Base-by-base conservation (phyloP, 2,113 vertebrate genomes). In the Dicerorhinus sumatrensis region DNA sequence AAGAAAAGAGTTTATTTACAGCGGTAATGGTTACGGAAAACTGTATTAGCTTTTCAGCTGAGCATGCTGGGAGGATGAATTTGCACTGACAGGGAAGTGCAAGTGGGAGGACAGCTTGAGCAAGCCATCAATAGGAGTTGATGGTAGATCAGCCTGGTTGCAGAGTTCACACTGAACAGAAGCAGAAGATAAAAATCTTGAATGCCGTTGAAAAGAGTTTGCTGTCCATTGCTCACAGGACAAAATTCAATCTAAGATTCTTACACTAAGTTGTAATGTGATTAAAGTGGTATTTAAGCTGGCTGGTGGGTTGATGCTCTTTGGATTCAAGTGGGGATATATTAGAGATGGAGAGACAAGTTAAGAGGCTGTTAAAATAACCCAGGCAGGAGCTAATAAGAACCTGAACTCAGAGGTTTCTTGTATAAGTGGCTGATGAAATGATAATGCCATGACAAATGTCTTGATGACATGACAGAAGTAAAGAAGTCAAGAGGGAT, bases 271-370 rank as follows among this genome's bases (percentile, higher is more conserved):
- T 56, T 77, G 42, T 94, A 60, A 88, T 63, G 13, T 85, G 91
- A 91, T 91, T 82, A 70, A 63, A 91, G 73, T 86, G 33, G 33
- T 58, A 77, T 86, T 94, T 94, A 69, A 79, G 16, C 36, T 82
- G 73, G 42, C 56, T 27, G 33, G 42, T 14, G 51, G 72, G 58
- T 27, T 56, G 17, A 33, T 95, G 80, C 60, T 96, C 10, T 96
- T 76, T 96, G 91, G 46, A 88, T 42, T 92, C 63, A 70, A 95
- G 65, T 84, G 75, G 14, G 62, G 69, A 39, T 76, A 77, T 42
- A 90, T 83, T 72, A 91, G 81, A 83, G 79, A 72, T 88, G 54
- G 63, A 67, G 65, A 92, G 62, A 94, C 11, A 91, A 86, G 94
- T 65, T 83, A 80, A 42, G 51, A 94, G 51, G 58, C 70, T 95